Base-by-base conservation (phyloP, 2,888 invertebrate species). In the Lochmaea crataegi region DNA sequence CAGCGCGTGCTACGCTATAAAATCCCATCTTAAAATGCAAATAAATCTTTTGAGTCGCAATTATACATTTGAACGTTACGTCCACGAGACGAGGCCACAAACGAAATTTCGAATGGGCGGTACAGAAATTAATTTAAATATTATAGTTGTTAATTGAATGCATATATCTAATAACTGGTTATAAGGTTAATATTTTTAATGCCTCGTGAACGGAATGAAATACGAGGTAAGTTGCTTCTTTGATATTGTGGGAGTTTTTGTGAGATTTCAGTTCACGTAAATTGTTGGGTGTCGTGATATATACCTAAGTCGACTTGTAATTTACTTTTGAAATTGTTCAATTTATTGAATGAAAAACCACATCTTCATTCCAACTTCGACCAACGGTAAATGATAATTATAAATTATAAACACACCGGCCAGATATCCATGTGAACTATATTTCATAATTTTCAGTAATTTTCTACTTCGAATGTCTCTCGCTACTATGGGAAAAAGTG, bases 71-170 rank as follows among this genome's bases (percentile, higher is more conserved):
- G 32, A 16, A 65, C 53, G 53, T 51, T 65, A 38, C 53, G 18
- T 38, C 11, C 38, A 56, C 65, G 56, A 41, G 53, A 7, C 18
- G 10, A 57, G 12, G 57, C 56, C 56, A 57, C 66, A 56, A 45
- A 14, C 14, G 4, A 18, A 63, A 63, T 69, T 71, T 65, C 51
- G 38, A 72, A 73, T 71, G 69, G 75, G 75, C 69, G 75, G 58
- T 72, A 75, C 65, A 63, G 67, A 72, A 74, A 73, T 76, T 76
- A 68, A 71, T 76, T 72, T 69, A 63, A 76, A 71, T 48, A 72
- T 67, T 63, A 53, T 61, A 72, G 56, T 65, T 69, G 65, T 69
- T 73, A 72, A 76, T 76, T 76, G 69, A 76, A 71, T 71, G 63
- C 61, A 65, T 61, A 42, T 38, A 42, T 67, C 67, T 72, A 72